These are phyloP conservation scores for Dryobates pubescens DNA, from an alignment of 2,797 vertebrate species.

Conservation along the genomic window DNA sequence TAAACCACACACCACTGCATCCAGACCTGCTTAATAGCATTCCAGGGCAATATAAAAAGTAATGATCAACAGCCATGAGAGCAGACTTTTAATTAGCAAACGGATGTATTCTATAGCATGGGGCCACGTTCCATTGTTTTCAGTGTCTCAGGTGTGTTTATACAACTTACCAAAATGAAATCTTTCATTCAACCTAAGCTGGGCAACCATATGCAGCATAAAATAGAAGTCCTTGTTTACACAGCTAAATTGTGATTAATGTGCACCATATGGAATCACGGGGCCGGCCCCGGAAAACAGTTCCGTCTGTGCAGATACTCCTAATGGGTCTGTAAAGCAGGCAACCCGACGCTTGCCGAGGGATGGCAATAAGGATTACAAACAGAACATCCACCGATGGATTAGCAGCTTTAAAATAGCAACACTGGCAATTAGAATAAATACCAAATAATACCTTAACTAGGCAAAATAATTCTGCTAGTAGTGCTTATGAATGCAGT, in stretches of 20 bases:
- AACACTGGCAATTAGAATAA: constrained; percentile 40
- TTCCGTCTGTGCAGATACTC: constrained; percentile 32
- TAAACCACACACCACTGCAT: constrained; percentile 9
- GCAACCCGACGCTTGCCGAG: not conserved
- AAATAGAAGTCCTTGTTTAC: constrained; percentile 61
- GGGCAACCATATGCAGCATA: constrained; percentile 29
- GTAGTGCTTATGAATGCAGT: not conserved
- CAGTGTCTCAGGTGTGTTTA: constrained; percentile 38
- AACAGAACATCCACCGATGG: constrained; percentile 47
- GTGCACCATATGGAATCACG: constrained; percentile 43
- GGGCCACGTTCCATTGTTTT: not conserved
- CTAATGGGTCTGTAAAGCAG: constrained; percentile 30
- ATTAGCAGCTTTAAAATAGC: constrained; percentile 29
- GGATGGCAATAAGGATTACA: constrained; percentile 46
- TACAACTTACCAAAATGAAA: constrained; percentile 39
- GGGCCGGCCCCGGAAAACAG: constrained; percentile 41
- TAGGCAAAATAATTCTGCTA: constrained; percentile 1
- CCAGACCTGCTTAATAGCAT: constrained; percentile 30
- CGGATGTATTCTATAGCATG: not conserved
- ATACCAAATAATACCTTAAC: constrained; percentile 20
- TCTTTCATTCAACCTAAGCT: constrained; percentile 58
- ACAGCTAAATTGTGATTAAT: constrained; percentile 69
- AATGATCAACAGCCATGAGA: constrained; percentile 7
- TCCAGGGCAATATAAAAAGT: constrained; percentile 36
- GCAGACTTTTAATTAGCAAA: constrained; percentile 63